Base-by-base conservation (phyloP, 2,113 vertebrate genomes). In the Hippocampus zosterae region DNA sequence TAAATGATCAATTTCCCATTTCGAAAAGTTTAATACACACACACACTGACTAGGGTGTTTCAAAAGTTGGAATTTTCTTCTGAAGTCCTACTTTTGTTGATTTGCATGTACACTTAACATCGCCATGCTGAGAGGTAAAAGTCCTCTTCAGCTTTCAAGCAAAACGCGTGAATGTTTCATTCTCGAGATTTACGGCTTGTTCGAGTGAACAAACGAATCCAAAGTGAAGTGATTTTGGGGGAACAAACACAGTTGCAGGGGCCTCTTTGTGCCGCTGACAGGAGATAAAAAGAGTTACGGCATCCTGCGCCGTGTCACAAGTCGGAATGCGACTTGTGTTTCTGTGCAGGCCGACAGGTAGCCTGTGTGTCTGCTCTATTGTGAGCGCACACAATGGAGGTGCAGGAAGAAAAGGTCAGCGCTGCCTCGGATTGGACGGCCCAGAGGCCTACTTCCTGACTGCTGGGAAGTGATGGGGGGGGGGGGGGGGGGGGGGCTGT, bases 351-450 rank as follows among this genome's bases (percentile, higher is more conserved):
- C 81, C 65, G 68, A 78, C 86, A 91, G 88, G 88, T 90, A 90
- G 89, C 81, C 90, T 92, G 74, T 76, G 84, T 90, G 89, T 91
- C 91, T 92, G 85, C 88, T 77, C 92, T 85, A 92, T 92, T 93
- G 91, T 92, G 88, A 88, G 79, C 79, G 79, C 80, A 91, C 92
- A 93, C 92, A 93, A 93, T 92, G 88, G 90, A 83, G 73, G 72
- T 83, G 89, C 85, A 85, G 86, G 88, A 88, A 89, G 90, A 87
- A 92, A 89, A 93, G 89, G 91, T 90, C 88, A 89, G 84, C 77
- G 77, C 77, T 74, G 84, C 63, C 52, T 68, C 83, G 83, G 90
- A 93, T 91, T 93, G 91, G 91, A 81, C 84, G 74, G 52, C 80
- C 81, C 78, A 85, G 84, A 60, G 25, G 84, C 77, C 84, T 66